phyloP scores from a whole-genome alignment of 1,140 invertebrate species.

The Episyrphus balteatus region DNA sequence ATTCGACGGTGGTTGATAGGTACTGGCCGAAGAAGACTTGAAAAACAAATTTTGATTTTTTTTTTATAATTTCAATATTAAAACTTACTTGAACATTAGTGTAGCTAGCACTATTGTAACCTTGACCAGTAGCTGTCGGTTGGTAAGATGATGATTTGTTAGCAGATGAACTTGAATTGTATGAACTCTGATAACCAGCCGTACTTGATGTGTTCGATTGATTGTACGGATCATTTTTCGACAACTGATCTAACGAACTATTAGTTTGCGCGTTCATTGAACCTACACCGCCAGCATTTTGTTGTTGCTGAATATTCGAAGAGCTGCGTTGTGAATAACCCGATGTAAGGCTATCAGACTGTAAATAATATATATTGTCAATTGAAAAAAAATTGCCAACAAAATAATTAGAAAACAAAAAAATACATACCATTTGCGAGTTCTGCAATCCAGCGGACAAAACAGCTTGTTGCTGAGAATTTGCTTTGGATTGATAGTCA shows the following conservation, averaged over 20 bases:
- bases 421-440: conserved; percentile 28
- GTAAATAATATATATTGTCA: neutral
- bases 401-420: neutral
- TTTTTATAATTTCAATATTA: neutral
- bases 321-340: conserved; percentile 21
- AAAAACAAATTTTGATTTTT: neutral
- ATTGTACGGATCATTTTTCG: conserved; percentile 33
- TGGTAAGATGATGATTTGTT: conserved; percentile 27
- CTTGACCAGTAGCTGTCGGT: conserved; percentile 15
- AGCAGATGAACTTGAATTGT: conserved; percentile 19
- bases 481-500: conserved; percentile 27
- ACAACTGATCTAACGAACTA: conserved; percentile 29
- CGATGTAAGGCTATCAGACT: conserved; percentile 25
- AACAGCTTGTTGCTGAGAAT: conserved; percentile 16
- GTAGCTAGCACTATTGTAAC: conserved; percentile 28
- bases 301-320: conserved; percentile 15
- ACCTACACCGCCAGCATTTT: conserved; percentile 4
- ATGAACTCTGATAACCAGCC: conserved; percentile 27
- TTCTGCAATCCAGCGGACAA: conserved; percentile 26
- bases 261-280: neutral
- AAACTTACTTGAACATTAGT: conserved; percentile 23
- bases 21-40: conserved; percentile 24
- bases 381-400: neutral
- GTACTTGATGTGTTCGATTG: conserved; percentile 14
- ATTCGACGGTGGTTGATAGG: conserved; percentile 32